phyloP scores from a whole-genome alignment of 2,888 invertebrate genomes.

The Dasysyrphus albostriatus region DNA sequence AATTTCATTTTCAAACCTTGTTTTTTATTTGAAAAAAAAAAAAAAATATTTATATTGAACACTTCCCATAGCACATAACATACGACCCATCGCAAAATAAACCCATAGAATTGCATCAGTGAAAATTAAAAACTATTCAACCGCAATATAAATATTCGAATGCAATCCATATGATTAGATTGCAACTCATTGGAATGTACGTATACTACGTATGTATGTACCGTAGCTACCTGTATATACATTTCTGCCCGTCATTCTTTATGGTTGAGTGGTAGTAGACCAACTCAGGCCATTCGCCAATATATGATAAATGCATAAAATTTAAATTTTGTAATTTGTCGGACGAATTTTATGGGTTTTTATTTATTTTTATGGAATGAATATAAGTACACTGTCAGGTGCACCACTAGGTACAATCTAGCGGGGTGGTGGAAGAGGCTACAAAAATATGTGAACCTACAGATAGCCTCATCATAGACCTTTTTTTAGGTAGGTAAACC shows the following conservation, averaged over 20 bases:
- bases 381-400: background rate
- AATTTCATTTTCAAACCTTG: background rate
- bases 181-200: constrained; percentile 20
- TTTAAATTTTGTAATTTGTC: constrained; percentile 50
- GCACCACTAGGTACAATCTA: background rate
- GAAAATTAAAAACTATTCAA: constrained; percentile 36
- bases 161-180: constrained; percentile 35
- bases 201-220: too few species aligned
- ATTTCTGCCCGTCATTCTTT: background rate
- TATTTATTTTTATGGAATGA: background rate
- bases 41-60: too few species aligned
- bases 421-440: background rate
- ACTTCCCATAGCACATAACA: constrained; percentile 1
- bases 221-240: too few species aligned
- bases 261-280: background rate
- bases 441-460: background rate
- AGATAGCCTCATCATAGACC: background rate
- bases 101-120: constrained; percentile 22
- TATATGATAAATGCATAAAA: constrained; percentile 23
- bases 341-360: constrained; percentile 7
- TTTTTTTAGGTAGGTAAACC: background rate
- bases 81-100: background rate
- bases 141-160: constrained; percentile 35
- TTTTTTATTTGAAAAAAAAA: background rate
- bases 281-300: background rate